Evolutionary conservation across 2,113 vertebrate genomes (phyloP), one percentile per base, ranked within the genome.

Genomic region (Oryzias woworae): DNA sequence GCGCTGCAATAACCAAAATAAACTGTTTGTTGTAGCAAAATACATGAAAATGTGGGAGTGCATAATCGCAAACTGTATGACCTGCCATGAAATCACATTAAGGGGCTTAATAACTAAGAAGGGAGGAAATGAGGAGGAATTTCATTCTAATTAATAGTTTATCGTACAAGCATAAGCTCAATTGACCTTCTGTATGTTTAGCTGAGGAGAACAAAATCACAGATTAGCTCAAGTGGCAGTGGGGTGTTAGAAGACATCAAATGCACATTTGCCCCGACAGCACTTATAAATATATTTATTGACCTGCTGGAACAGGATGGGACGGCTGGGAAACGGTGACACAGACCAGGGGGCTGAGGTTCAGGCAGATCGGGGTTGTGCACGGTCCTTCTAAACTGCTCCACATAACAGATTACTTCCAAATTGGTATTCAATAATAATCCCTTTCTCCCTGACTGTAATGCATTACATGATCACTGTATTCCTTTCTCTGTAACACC

Each of bases 61-160:
- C 28, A 16, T n/a, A 5, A 18, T 59, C 51, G 16, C 49, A 62
- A 60, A 56, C 62, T 26, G 26, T 48, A 15, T 12, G 53, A 58
- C 67, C 64, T 53, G 69, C 54, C 69, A 69, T 13, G 42, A 60
- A 45, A 76, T 71, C 63, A 69, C 57, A 50, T 56, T 66, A 59
- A 69, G 78, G 26, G 48, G 69, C 69, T 71, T 73, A 72, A 71
- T 69, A 69, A 80, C 70, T 60, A 56, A 82, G 77, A 59, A 59
- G 66, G 43, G 63, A 64, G 72, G 46, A 67, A 72, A 68, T 17
- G 52, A 70, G 75, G 71, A 70, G 71, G 74, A 78, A 58, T 63
- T 68, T 75, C 23, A 51, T 52, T 63, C 26, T 82, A 78, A 84
- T 84, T 82, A 84, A 80, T 78, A 73, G 36, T 79, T 80, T 72